Evolutionary conservation across 2,888 invertebrate species (phyloP).

Genomic region (Axea sp.): DNA sequence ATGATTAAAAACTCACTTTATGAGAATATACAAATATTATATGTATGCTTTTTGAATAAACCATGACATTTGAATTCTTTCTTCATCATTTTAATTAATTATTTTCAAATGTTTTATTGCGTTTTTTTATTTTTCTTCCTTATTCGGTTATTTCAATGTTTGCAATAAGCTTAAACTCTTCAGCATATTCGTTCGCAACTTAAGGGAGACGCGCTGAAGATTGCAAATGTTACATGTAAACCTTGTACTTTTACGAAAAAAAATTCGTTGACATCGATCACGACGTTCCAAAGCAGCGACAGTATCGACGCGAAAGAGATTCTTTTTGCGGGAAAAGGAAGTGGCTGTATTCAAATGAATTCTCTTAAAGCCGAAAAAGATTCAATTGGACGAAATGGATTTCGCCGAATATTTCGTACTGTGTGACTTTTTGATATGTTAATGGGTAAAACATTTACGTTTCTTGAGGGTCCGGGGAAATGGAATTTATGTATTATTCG

Average conservation of each 20-base stretch:
- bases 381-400: slow-evolving; percentile 37
- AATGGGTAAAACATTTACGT: slow-evolving; percentile 39
- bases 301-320: slow-evolving; percentile 14
- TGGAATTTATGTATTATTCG: slow-evolving; percentile 47
- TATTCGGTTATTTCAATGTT: no score
- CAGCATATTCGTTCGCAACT: no score
- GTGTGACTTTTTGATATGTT: slow-evolving; percentile 50
- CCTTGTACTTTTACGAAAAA: slow-evolving; percentile 4
- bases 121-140: no score
- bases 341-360: slow-evolving; percentile 41
- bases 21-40: no score
- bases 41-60: no score
- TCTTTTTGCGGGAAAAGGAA: slow-evolving; percentile 35
- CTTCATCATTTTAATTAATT: no score
- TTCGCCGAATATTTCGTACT: slow-evolving; percentile 38
- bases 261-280: slow-evolving; percentile 32
- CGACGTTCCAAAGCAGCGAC: slow-evolving; percentile 3
- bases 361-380: slow-evolving; percentile 32
- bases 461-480: slow-evolving; percentile 20
- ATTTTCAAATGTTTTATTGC: no score
- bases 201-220: no score
- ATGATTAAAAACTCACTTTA: no score
- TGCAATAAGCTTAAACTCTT: no score
- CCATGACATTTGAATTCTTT: no score
- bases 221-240: slow-evolving; percentile 14